Evolutionary conservation across 2,888 invertebrate genomes (phyloP), one percentile per base, ranked within the genome.

Genomic region (Furcula furcula): DNA sequence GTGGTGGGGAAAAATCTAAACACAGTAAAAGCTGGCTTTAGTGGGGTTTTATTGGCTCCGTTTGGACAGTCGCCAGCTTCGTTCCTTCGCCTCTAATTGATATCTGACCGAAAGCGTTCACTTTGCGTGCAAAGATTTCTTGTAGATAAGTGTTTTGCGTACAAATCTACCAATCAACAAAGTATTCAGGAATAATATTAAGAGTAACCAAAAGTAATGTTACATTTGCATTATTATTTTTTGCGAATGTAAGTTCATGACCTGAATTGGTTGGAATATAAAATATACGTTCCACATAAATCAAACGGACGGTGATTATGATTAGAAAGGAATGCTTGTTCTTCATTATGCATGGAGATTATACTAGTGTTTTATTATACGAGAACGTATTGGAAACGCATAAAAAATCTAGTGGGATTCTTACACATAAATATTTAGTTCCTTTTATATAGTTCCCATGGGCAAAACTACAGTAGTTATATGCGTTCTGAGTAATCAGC

Each of bases 21-120:
- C 77, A 81, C 64, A 77, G 74, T 76, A 74, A 78, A 77, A 70
- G 71, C 69, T 60, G 46, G 71, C 60, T 80, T 80, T 83, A 84
- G 75, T 76, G 68, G 70, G 66, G 55, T 80, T 85, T 84, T 83
- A 82, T 82, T 82, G 71, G 74, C 70, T 64, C 67, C 57, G 68
- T 69, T 85, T 85, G 85, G 85, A 77, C 36, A 57, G 44, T 30
- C 48, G 85, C 85, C 86, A 86, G 69, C 68, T 46, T 46, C 53
- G 44, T 47, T 65, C 59, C 69, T 76, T 72, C 59, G 65, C 48
- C 60, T 76, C 76, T 85, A 86, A 86, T 86, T 86, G 85, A 86
- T 84, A 82, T 81, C 73, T 77, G 76, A 76, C 78, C 67, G 65
- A 71, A 69, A 70, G 68, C 66, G 67, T 69, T 65, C 48, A 51